Conservation (phyloP, 1,140 invertebrate species). For the Arion vulgaris region DNA sequence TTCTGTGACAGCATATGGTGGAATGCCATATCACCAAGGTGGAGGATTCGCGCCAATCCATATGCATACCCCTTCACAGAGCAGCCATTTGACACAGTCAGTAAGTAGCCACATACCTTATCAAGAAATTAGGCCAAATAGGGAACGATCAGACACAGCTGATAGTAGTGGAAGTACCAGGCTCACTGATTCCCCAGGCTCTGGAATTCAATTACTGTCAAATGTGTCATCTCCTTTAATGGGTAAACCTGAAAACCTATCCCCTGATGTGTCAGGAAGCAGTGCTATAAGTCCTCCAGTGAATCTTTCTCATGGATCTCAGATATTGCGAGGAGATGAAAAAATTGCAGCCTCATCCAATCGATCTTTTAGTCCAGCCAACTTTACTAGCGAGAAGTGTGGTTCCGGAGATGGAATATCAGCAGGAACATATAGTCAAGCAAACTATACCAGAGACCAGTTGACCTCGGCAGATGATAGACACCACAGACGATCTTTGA, state of each 20-base stretch:
- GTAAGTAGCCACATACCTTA: slow-evolving; percentile 10
- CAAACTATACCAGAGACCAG: not conserved
- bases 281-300: slow-evolving; percentile 30
- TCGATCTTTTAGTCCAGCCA: slow-evolving; percentile 48
- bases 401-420: not conserved
- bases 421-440: slow-evolving; percentile 19
- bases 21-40: slow-evolving; percentile 22
- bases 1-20: slow-evolving; percentile 39
- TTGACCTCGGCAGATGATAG: not conserved
- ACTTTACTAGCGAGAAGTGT: slow-evolving; percentile 36
- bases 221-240: slow-evolving; percentile 62
- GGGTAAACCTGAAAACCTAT: slow-evolving; percentile 42
- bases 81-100: not conserved
- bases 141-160: slow-evolving; percentile 25
- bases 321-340: slow-evolving; percentile 31
- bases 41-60: slow-evolving; percentile 41
- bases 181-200: slow-evolving; percentile 39
- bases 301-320: slow-evolving; percentile 27
- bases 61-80: not conserved
- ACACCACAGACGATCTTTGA: slow-evolving; percentile 9
- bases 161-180: slow-evolving; percentile 23
- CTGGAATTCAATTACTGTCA: slow-evolving; percentile 61
- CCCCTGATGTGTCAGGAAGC: slow-evolving; percentile 43
- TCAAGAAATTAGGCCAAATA: not conserved
- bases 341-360: slow-evolving; percentile 36